Evolutionary conservation across 2,888 invertebrate genomes (phyloP).

Genomic region (Coecobrya sp.): DNA sequence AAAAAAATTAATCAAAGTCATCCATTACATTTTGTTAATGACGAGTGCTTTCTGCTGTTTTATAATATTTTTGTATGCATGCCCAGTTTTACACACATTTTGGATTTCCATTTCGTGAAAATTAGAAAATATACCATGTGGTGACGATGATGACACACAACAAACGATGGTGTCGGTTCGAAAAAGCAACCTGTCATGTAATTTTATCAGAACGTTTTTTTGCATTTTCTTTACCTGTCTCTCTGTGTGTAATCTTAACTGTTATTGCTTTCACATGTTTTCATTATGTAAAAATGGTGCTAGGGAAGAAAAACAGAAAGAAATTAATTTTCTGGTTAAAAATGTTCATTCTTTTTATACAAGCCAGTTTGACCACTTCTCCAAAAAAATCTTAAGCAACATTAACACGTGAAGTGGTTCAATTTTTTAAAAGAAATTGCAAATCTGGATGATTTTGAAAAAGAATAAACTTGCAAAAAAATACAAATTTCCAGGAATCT

Average conservation of each 20-base stretch:
- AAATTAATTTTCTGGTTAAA: conserved; percentile 34
- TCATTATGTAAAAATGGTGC: neutral
- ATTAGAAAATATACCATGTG: conserved; percentile 46
- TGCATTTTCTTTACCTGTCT: neutral
- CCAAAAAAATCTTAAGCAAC: neutral
- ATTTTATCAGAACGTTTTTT: neutral
- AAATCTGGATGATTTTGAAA: too few species aligned
- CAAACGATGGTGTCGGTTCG: neutral
- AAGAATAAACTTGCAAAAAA: too few species aligned
- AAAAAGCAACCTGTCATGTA: conserved; percentile 35
- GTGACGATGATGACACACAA: neutral
- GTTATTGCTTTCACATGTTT: conserved; percentile 10
- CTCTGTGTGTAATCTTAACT: conserved; percentile 18
- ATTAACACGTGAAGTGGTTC: too few species aligned
- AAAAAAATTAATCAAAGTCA: conserved; percentile 51
- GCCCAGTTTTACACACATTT: conserved; percentile 38
- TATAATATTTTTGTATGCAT: conserved; percentile 57
- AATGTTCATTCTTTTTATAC: neutral
- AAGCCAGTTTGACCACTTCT: conserved; percentile 10
- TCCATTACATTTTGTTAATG: conserved; percentile 35
- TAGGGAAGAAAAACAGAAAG: neutral
- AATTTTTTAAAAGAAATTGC: too few species aligned
- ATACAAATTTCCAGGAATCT: neutral
- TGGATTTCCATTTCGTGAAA: conserved; percentile 19
- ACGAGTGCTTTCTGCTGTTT: neutral